A percentile compares a stretch with the other conserved stretches of the same genome.
phyloP scores from a whole-genome alignment of 2,113 vertebrate genomes.

The Coturnix japonica region DNA sequence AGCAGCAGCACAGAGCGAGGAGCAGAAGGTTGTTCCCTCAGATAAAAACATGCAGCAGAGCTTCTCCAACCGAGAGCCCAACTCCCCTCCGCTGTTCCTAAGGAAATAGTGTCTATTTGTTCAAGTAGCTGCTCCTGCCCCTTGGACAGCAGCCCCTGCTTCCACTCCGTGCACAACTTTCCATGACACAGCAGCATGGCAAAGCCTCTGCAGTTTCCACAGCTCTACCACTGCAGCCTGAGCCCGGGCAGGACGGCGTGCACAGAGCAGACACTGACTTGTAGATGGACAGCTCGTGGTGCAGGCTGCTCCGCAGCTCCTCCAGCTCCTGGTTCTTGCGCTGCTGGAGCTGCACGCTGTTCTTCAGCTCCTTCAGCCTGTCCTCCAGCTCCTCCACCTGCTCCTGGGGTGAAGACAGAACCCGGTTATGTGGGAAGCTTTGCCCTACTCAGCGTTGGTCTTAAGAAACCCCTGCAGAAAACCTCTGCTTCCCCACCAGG shows the following conservation, averaged over 20 bases:
- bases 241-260: background rate
- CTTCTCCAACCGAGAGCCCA: background rate
- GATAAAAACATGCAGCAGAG: rapidly evolving
- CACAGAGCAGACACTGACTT: conserved; percentile 73
- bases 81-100: background rate
- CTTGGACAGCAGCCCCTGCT: background rate
- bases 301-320: conserved; percentile 82
- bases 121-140: background rate
- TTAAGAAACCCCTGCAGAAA: background rate
- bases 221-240: background rate
- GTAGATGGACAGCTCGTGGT: conserved; percentile 83
- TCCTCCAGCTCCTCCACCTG: conserved; percentile 88
- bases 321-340: conserved; percentile 88
- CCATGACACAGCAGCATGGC: background rate
- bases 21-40: background rate
- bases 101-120: background rate
- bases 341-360: conserved; percentile 85
- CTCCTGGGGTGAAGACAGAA: conserved; percentile 69
- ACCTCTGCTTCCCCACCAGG: background rate
- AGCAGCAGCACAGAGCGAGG: rapidly evolving
- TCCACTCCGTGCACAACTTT: rapidly evolving
- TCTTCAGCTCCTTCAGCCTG: conserved; percentile 85
- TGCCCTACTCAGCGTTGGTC: background rate
- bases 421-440: background rate
- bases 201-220: background rate